Base-by-base conservation (phyloP, 1,140 invertebrate genomes). In the Vanessa tameamea region DNA sequence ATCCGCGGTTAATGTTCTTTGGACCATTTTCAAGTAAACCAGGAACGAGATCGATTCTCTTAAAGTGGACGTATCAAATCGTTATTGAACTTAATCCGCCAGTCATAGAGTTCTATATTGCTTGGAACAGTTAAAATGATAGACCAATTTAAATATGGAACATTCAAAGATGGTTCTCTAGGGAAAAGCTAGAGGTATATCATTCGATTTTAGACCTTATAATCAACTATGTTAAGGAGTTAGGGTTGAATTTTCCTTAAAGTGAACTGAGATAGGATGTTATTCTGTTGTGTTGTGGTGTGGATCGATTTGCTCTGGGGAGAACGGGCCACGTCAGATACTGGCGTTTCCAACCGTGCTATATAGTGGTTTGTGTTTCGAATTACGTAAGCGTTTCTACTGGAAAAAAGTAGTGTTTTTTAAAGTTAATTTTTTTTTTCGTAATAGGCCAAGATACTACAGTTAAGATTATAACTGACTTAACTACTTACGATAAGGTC, bases 21-120 rank as follows among this genome's bases (percentile, higher is more conserved):
- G 5, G 72, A 64, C 76, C 14, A 85, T 90, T 78, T 71, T 43
- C 31, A 73, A 69, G 57, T 68, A 12, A 8, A 12, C 11, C 20
- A 43, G 76, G 79, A 86, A 84, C 70, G 80, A 92, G 90, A 92
- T 92, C 90, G 90, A 92, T 92, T 91, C 87, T 92, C 89, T 90
- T 80, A 87, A 84, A 89, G 78, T 37, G 57, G 55, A 69, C 43
- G 47, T 5, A 16, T 20, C 23, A 15, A 50, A 51, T 16, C 4
- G 65, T 85, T 76, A 71, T 64, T 61, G 14, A 72, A 78, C 69
- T 69, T 72, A 87, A 79, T 37, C 0, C 0, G 1, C 0, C 2
- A 6, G 0, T 0, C 0, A 0, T 82, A 83, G 65, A 70, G 84
- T 79, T 68, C 6, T 68, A 73, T 80, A 77, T 87, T 0, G 20